These are phyloP conservation scores for Drosophila stalkeri DNA, from an alignment of 2,888 invertebrate genomes.

Conservation along the genomic window DNA sequence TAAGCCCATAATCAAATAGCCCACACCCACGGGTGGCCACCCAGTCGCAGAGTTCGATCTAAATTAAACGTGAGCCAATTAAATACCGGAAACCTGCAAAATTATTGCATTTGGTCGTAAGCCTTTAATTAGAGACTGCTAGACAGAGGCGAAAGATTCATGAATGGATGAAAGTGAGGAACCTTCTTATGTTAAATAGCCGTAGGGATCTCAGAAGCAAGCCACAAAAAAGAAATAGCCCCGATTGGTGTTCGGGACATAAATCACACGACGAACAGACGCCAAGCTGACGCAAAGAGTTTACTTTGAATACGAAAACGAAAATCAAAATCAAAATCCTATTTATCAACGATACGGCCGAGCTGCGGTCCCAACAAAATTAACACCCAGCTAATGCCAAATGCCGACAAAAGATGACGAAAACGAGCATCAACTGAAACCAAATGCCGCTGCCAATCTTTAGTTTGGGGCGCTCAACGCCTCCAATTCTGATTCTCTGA, in stretches of 20 bases:
- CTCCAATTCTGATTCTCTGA: conserved; percentile 58
- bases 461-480: conserved; percentile 48
- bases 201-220: background rate
- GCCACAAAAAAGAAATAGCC: background rate
- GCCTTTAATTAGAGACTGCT: conserved; percentile 72
- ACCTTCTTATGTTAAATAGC: conserved; percentile 19
- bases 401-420: conserved; percentile 73
- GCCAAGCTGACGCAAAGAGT: conserved; percentile 41
- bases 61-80: conserved; percentile 67
- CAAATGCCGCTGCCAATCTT: conserved; percentile 65
- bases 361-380: conserved; percentile 57
- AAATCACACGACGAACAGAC: conserved; percentile 63
- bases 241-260: conserved; percentile 40
- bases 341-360: conserved; percentile 69
- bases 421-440: conserved; percentile 57
- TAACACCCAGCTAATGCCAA: conserved; percentile 77
- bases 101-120: conserved; percentile 75
- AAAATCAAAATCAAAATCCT: conserved; percentile 68
- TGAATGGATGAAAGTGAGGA: conserved; percentile 43
- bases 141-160: conserved; percentile 22
- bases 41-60: conserved; percentile 49
- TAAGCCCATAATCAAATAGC: conserved; percentile 58
- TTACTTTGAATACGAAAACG: conserved; percentile 46
- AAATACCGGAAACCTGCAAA: conserved; percentile 75
- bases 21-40: conserved; percentile 66